These are phyloP conservation scores for Drosophila recens DNA, from an alignment of 2,888 invertebrate genomes.

Conservation along the genomic window DNA sequence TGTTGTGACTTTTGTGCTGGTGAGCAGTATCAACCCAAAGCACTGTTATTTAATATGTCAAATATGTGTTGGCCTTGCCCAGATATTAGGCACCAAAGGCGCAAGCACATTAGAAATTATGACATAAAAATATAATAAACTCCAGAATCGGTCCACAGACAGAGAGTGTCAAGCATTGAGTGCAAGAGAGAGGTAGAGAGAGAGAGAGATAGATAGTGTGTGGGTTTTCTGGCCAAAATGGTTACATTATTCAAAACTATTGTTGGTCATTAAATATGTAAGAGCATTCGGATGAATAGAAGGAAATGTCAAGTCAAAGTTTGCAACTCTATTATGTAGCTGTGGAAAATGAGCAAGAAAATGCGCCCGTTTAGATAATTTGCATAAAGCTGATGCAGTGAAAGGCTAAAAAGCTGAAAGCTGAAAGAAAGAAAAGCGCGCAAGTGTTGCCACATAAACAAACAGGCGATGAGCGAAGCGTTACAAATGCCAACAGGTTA, in stretches of 20 bases:
- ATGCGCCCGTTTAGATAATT: constrained; percentile 68
- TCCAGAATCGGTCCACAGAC: constrained; percentile 31
- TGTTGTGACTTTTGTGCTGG: constrained; percentile 23
- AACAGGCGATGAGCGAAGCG: constrained; percentile 57
- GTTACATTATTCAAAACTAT: constrained; percentile 74
- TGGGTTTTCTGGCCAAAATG: constrained; percentile 32
- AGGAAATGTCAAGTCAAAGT: constrained; percentile 64
- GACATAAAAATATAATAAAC: constrained; percentile 72
- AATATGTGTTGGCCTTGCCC: constrained; percentile 58
- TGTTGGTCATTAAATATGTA: constrained; percentile 70
- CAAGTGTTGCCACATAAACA: constrained; percentile 73
- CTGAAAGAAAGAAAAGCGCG: constrained; percentile 37
- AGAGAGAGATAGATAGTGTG: constrained; percentile 1
- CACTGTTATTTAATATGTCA: constrained; percentile 57
- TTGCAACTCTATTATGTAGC: constrained; percentile 46
- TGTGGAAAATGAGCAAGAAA: constrained; percentile 72
- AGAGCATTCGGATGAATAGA: constrained; percentile 35
- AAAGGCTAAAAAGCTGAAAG: constrained; percentile 24
- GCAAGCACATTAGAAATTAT: constrained; percentile 69
- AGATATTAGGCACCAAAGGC: constrained; percentile 49
- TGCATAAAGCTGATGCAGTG: constrained; percentile 65
- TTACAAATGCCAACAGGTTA: constrained; percentile 75
- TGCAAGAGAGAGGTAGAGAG: constrained; percentile 3
- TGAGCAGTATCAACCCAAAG: constrained; percentile 22
- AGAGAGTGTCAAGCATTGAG: constrained; percentile 64